These are phyloP conservation scores for Drosophila diplacantha DNA, from an alignment of 2,888 invertebrate genomes.

Conservation along the genomic window DNA sequence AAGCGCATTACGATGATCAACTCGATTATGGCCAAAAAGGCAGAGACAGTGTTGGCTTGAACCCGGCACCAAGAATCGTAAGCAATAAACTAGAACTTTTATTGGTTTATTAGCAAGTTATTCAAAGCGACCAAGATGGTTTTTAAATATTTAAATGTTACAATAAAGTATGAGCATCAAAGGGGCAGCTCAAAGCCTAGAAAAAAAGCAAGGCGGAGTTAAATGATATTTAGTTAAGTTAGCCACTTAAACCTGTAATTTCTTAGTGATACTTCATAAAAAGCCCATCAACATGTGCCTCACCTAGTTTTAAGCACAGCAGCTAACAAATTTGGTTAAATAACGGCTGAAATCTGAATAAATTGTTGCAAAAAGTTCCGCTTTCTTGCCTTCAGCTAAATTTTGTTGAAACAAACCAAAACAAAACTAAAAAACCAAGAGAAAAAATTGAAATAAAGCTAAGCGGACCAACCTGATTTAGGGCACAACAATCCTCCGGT, in stretches of 20 bases:
- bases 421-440: no score
- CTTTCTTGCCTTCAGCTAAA: conserved; percentile 4
- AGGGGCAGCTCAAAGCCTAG: neutral
- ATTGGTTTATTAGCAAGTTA: conserved; percentile 11
- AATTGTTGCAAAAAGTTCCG: conserved; percentile 4
- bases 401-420: neutral
- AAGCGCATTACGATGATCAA: conserved; percentile 69
- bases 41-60: conserved; percentile 34
- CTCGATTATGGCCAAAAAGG: conserved; percentile 39
- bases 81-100: conserved; percentile 9
- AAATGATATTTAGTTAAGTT: no score
- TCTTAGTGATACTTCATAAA: neutral
- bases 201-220: no score
- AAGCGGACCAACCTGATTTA: conserved; percentile 28
- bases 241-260: neutral
- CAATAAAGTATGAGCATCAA: neutral
- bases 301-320: neutral
- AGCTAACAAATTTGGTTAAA: conserved; percentile 3
- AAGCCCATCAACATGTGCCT: neutral
- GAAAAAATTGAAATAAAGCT: conserved; percentile 5
- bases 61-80: conserved; percentile 13
- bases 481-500: conserved; percentile 2
- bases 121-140: neutral
- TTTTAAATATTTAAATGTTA: neutral
- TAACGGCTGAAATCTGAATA: conserved; percentile 2